Evolutionary conservation across 2,113 vertebrate species (phyloP).

Genomic region (Hippocampus guttulatus): DNA sequence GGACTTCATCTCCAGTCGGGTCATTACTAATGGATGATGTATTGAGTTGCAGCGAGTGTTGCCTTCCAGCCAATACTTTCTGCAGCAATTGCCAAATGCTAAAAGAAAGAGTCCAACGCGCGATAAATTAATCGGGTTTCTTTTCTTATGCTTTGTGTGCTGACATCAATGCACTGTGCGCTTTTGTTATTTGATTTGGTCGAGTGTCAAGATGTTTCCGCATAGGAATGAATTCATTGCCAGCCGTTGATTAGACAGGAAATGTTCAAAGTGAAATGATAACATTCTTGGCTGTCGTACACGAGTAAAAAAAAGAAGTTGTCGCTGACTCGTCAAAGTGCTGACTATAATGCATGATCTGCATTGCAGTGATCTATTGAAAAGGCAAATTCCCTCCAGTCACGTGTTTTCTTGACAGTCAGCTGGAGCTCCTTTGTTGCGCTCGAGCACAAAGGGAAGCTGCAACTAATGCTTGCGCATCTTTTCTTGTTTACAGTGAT

Average conservation of each 20-base stretch:
- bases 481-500: constrained; percentile 56
- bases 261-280: neutral
- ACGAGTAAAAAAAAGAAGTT: neutral
- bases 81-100: constrained; percentile 26
- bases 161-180: constrained; percentile 10
- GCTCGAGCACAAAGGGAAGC: constrained; percentile 37
- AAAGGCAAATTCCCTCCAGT: constrained; percentile 7
- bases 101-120: constrained; percentile 25
- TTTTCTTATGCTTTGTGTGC: constrained; percentile 27
- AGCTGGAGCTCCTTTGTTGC: constrained; percentile 38
- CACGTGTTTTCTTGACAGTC: constrained; percentile 30
- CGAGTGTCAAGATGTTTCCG: neutral
- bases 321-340: neutral
- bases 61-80: constrained; percentile 28
- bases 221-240: neutral
- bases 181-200: neutral
- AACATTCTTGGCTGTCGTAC: neutral
- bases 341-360: neutral
- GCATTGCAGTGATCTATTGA: constrained; percentile 2
- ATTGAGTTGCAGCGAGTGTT: constrained; percentile 23
- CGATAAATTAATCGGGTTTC: constrained; percentile 33
- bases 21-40: constrained; percentile 37
- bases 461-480: constrained; percentile 37
- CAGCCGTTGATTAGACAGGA: neutral
- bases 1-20: constrained; percentile 24